Evolutionary conservation across 2,113 vertebrate species (phyloP), one percentile per base, ranked within the genome.

Genomic region (Carassius carassius): DNA sequence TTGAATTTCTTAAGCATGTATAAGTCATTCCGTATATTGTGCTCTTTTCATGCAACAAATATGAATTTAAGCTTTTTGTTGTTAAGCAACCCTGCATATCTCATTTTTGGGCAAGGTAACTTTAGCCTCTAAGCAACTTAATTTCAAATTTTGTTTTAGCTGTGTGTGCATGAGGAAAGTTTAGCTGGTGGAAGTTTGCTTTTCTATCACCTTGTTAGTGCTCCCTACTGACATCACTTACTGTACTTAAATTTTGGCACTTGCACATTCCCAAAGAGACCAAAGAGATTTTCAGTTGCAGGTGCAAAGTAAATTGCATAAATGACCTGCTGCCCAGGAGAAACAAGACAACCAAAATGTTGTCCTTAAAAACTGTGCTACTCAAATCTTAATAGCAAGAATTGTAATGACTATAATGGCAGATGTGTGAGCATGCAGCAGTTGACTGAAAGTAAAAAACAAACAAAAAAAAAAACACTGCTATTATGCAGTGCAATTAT

Each of bases 371-470:
- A 21, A 44, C 47, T 65, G 13, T 80, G 35, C 21, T 13, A 9
- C 35, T 63, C 44, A 29, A 77, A 62, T 78, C 35, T 44, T 81
- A 49, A 51, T 81, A 67, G 8, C 16, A 32, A 49, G 17, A 14
- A 51, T 69, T 81, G 21, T 10, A 51, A 72, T 70, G 63, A 69
- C 62, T 54, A 9, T 41, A 58, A 72, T 58, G 11, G 44, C 5
- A 72, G 47, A 72, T 5, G 25, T 70, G 63, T 69, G 78, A 60
- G 25, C 2, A 16, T 44, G 58, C 32, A 54, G 29, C 32, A 54
- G 63, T 63, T 21, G 47, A 81, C 63, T 69, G 41, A 81, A 17
- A 29, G 63, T 69, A 9, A 82, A 69, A 72, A 58, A 5, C 13
- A 54, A 44, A n/a, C n/a, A n/a, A 29, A 29, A 29, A 29, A 29